Evolutionary conservation across 1,140 invertebrate species (phyloP).

Genomic region (Choristoneura fumiferana): DNA sequence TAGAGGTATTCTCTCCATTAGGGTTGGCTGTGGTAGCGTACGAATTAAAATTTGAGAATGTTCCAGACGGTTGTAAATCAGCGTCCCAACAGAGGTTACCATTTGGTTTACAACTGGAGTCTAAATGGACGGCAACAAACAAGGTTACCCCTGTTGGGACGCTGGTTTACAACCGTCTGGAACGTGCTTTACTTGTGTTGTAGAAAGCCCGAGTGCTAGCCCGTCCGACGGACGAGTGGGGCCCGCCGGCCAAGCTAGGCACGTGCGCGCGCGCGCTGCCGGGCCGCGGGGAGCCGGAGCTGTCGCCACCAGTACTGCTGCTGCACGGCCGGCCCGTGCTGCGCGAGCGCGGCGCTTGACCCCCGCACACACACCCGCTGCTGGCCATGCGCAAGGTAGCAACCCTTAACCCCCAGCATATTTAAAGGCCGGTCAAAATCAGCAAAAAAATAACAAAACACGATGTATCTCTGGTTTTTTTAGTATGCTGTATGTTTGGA

Average conservation of each 20-base stretch:
- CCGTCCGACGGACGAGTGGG: slow-evolving; percentile 83
- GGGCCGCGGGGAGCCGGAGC: slow-evolving; percentile 49
- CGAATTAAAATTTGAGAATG: no score
- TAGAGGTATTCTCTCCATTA: no score
- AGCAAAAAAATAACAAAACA: no score
- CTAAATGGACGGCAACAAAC: no score
- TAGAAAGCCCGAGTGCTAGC: slow-evolving; percentile 80
- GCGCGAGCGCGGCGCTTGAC: slow-evolving; percentile 72
- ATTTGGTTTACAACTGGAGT: no score
- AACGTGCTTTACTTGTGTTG: slow-evolving; percentile 16
- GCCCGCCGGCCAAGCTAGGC: slow-evolving; percentile 69
- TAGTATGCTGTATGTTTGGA: no score
- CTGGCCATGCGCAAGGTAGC: slow-evolving; percentile 64
- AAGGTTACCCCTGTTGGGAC: no score
- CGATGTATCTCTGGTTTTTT: no score
- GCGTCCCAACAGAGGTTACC: no score
- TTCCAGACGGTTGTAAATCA: no score
- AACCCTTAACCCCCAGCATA: background rate
- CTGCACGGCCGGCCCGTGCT: slow-evolving; percentile 81
- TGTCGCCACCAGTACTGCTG: slow-evolving; percentile 78
- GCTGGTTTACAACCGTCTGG: background rate
- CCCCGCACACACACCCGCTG: slow-evolving; percentile 64
- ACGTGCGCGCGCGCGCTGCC: slow-evolving; percentile 46
- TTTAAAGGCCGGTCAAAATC: no score
- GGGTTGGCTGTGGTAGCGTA: no score